These are phyloP conservation scores for Callinectes sapidus DNA, from an alignment of 2,888 invertebrate genomes.

Conservation along the genomic window DNA sequence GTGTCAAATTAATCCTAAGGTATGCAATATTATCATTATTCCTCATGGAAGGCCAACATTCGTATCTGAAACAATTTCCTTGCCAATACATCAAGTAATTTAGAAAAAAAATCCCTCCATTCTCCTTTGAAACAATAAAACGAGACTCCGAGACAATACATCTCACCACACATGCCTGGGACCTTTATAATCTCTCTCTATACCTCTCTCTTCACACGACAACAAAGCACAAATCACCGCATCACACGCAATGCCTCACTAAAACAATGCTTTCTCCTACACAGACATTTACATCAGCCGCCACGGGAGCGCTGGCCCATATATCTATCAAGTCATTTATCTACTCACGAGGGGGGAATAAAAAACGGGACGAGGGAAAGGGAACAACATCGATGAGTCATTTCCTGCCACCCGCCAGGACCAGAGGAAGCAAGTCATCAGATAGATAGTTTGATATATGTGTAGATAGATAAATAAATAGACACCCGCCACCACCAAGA, in stretches of 20 bases:
- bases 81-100: too few relatives aligned
- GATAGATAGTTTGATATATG: slow-evolving; percentile 16
- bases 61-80: too few relatives aligned
- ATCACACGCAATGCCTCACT: not conserved
- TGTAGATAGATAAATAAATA: slow-evolving; percentile 21
- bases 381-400: slow-evolving; percentile 6
- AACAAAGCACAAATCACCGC: not conserved
- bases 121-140: too few relatives aligned
- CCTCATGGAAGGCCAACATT: not conserved
- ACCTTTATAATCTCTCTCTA: too few relatives aligned
- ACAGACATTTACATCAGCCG: not conserved
- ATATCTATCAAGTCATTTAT: slow-evolving; percentile 21
- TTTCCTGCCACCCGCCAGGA: slow-evolving; percentile 11
- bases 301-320: not conserved
- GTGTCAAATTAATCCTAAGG: too few relatives aligned
- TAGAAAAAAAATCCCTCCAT: too few relatives aligned
- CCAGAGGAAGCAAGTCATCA: not conserved
- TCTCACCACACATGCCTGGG: too few relatives aligned
- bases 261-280: not conserved
- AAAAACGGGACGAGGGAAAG: not conserved
- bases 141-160: too few relatives aligned
- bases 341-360: slow-evolving; percentile 9
- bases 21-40: not conserved
- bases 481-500: not conserved
- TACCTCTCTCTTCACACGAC: too few relatives aligned